Evolutionary conservation across 2,888 invertebrate species (phyloP), one percentile per base, ranked within the genome.

Genomic region (Campoletis raptor): DNA sequence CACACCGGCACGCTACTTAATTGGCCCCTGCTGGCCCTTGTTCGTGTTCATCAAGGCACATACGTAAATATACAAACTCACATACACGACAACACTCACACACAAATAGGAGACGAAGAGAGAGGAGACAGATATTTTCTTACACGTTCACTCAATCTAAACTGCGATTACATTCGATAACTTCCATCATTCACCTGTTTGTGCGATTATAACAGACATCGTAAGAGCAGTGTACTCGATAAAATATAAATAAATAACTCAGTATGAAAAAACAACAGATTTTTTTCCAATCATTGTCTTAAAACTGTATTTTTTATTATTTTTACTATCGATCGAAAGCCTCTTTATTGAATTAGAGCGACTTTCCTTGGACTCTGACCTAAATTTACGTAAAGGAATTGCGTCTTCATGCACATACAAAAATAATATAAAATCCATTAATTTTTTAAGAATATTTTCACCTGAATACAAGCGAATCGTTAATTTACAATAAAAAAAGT

Each of bases 1-100:
- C 86, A 86, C 86, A 86, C 84, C 86, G 84, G 86, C 89, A 74
- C 87, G 86, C 87, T 89, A 87, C 84, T 86, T 86, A 84, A 86
- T 86, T 86, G 86, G 84, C 81, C 86, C 84, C 81, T 81, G 81
- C 81, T 69, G 78, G 84, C 81, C 86, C 78, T 73, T 45, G 76
- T 83, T 64, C 76, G 76, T 67, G 37, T 81, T 83, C 81, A 74
- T n/a, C 83, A 76, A 82, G 83, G 70, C 69, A 85, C 66, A 83
- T 77, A 81, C 85, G 80, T 82, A 83, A 79, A 80, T 89, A 52
- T 15, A 72, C 48, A 30, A 2, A 72, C 15, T 21, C 18, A 6
- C 61, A 52, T 88, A 89, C 88, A 81, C 9, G n/a, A n/a, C n/a
- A n/a, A n/a, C n/a, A 37, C 30, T 0, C 61, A 37, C 88, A 89